Conservation (phyloP, 2,888 invertebrate genomes). For the Eupithecia centaureata region DNA sequence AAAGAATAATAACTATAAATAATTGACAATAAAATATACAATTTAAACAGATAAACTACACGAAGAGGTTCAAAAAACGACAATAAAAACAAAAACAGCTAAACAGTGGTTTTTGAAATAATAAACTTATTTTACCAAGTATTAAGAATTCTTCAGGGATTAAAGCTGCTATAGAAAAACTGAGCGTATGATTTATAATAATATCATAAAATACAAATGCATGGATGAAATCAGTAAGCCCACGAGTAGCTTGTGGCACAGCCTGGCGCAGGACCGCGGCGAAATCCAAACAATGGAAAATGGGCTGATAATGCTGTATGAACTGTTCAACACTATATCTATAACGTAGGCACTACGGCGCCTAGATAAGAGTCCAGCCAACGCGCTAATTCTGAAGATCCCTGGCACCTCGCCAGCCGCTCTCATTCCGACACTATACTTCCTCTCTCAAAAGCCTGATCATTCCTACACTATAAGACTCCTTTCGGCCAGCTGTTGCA, state of each 20-base stretch:
- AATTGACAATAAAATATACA: too few species aligned
- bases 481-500: slow-evolving; percentile 29
- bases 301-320: not conserved
- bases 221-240: too few species aligned
- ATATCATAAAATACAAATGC: not conserved
- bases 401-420: slow-evolving; percentile 2
- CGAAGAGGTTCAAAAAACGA: too few species aligned
- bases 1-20: too few species aligned
- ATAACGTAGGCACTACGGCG: not conserved
- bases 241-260: not conserved
- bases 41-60: too few species aligned
- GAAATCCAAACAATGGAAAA: not conserved
- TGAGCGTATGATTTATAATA: not conserved
- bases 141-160: too few species aligned
- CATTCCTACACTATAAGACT: slow-evolving; percentile 13
- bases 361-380: slow-evolving; percentile 1
- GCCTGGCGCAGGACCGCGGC: not conserved
- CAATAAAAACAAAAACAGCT: too few species aligned
- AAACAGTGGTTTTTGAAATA: too few species aligned
- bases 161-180: not conserved
- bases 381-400: slow-evolving; percentile 6
- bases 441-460: not conserved
- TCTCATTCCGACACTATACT: not conserved
- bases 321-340: not conserved
- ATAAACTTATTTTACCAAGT: too few species aligned